Evolutionary conservation across 2,113 vertebrate genomes (phyloP), one percentile per base, ranked within the genome.

Genomic region (Eurypyga helias): DNA sequence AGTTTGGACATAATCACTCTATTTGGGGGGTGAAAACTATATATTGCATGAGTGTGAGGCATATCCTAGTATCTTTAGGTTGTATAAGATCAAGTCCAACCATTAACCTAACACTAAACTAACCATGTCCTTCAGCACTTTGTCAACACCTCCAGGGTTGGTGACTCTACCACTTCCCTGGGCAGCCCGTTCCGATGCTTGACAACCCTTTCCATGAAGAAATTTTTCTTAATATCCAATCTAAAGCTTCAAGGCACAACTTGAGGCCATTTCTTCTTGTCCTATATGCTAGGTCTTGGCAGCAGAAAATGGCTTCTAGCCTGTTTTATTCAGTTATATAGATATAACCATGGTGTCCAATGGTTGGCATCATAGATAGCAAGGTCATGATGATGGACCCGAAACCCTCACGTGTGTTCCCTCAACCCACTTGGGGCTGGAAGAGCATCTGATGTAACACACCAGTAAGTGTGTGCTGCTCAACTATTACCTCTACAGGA

Each of bases 391-490:
- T 45, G 24, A 23, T 12, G 11, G 23, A 26, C 13, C 52, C 80
- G 23, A 86, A 76, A 61, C 38, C 43, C 58, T 90, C 11, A 25
- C 23, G 34, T 73, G 38, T 48, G 51, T 33, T 85, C 57, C 17
- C 58, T 43, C 29, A 28, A 5, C 25, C 8, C 28, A 6, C 11
- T 13, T 29, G 41, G 5, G 36, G 14, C 36, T 54, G 57, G 41
- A 51, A 33, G 11, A 43, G 13, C 15, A 16, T 9, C 20, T 55
- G 45, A 26, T 41, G 13, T 65, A 49, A 49, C 5, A 4, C 7
- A 18, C 10, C 0, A 0, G 4, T 52, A 18, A 29, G 4, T 0
- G 0, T 8, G 28, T 28, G 11, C 20, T n/a, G 15, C 43, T 91
- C 20, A 28, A 20, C n/a, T 67, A 8, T 14, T 45, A 10, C 7